Evolutionary conservation across 2,113 vertebrate genomes (phyloP).

Genomic region (Pelvicachromis taeniatus): DNA sequence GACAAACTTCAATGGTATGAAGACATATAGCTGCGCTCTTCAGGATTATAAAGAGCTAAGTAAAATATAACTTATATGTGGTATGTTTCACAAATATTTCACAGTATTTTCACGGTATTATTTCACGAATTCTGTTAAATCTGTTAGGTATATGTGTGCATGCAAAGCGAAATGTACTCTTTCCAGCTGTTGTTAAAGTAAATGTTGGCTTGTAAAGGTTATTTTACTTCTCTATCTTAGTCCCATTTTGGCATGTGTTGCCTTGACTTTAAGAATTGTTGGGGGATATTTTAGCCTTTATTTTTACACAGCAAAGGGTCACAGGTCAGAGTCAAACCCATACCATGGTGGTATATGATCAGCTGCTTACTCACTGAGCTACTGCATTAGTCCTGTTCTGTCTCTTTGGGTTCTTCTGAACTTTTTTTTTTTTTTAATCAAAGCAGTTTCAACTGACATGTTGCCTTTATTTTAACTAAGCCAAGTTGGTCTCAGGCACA

Average conservation of each 20-base stretch:
- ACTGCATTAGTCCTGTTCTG: background rate
- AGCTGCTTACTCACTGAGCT: background rate
- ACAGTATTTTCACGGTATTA: too few species aligned
- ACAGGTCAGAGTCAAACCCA: background rate
- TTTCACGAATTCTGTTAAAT: background rate
- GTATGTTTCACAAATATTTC: too few species aligned
- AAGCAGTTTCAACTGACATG: constrained; percentile 63
- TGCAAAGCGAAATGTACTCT: background rate
- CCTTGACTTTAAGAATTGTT: background rate
- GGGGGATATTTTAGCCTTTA: too few species aligned
- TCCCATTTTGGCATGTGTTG: background rate
- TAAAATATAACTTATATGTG: background rate
- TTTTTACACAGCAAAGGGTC: background rate
- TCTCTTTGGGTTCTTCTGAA: constrained; percentile 41
- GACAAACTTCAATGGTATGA: background rate
- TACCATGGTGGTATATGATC: background rate
- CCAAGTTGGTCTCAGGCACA: constrained; percentile 19
- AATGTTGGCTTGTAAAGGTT: constrained; percentile 8
- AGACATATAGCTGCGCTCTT: background rate
- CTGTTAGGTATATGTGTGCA: background rate
- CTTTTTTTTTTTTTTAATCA: constrained; percentile 65
- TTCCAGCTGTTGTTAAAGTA: constrained; percentile 5
- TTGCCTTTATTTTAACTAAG: constrained; percentile 38
- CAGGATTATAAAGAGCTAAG: background rate
- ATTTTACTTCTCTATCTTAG: background rate